Evolutionary conservation across 2,113 vertebrate species (phyloP).

Genomic region (Saccopteryx bilineata): DNA sequence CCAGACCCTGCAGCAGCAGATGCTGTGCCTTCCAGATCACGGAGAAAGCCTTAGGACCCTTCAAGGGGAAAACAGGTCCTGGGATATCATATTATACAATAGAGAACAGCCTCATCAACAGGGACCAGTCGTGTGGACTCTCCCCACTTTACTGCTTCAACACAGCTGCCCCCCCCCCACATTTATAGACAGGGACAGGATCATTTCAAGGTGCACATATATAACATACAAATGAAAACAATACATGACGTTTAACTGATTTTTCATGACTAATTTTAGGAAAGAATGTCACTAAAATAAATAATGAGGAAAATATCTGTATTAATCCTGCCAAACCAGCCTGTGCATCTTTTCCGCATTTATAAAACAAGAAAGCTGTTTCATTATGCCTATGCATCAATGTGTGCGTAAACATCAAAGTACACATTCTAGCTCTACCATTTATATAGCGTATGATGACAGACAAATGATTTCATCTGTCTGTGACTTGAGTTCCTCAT

Average conservation of each 20-base stretch:
- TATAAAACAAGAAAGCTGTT: constrained; percentile 10
- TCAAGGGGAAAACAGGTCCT: background rate
- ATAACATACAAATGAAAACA: background rate
- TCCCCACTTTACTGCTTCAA: background rate
- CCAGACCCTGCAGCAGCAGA: background rate
- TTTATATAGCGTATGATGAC: background rate
- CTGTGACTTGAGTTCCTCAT: constrained; percentile 13
- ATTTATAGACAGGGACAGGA: background rate
- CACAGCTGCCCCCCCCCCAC: rapidly evolving
- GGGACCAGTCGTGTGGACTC: background rate
- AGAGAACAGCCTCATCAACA: background rate
- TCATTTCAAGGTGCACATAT: background rate
- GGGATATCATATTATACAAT: background rate
- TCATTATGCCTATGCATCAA: background rate
- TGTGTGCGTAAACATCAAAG: background rate
- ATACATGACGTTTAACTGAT: background rate
- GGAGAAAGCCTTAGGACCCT: background rate
- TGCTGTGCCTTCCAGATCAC: background rate
- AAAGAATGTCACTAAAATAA: background rate
- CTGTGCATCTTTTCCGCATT: background rate
- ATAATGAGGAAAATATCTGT: constrained; percentile 38
- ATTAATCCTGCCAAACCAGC: background rate
- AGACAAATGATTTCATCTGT: background rate
- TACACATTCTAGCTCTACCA: background rate
- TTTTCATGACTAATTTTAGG: constrained; percentile 52